A percentile compares a stretch with the other conserved stretches of the same genome.
Conservation (phyloP, 2,113 vertebrate genomes). For the Grammomys surdaster region DNA sequence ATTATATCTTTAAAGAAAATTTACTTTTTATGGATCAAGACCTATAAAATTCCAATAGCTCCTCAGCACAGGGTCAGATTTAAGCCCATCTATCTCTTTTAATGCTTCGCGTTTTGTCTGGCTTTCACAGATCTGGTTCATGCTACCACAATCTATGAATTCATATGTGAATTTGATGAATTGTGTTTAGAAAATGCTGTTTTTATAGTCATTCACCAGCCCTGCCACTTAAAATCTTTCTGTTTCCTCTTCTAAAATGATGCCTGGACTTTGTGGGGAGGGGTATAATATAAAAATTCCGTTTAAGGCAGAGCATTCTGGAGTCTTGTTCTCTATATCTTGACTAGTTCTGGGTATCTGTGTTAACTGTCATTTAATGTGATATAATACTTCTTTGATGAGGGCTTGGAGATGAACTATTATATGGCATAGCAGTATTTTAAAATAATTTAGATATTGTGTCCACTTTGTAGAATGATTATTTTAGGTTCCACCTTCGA, state of each 20-base stretch:
- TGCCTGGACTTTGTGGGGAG: not conserved
- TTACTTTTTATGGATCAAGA: not conserved
- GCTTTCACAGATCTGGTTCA: not conserved
- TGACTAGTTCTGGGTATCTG: not conserved
- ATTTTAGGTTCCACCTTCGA: not conserved
- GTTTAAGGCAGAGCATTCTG: not conserved
- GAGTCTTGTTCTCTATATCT: not conserved
- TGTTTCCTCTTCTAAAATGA: not conserved
- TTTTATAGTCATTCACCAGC: not conserved
- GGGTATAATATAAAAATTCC: not conserved
- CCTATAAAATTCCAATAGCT: not conserved
- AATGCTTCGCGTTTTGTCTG: not conserved
- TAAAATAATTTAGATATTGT: not conserved
- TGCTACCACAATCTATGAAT: not conserved
- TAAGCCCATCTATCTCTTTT: not conserved
- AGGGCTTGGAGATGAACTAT: not conserved
- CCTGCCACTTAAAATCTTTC: not conserved
- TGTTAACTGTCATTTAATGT: not conserved
- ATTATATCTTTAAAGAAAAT: no score
- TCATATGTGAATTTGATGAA: not conserved
- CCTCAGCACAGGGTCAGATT: not conserved
- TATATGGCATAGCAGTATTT: not conserved
- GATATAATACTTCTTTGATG: not conserved
- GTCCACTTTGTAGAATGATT: not conserved
- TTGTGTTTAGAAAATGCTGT: not conserved